A percentile compares a stretch with the other conserved stretches of the same genome.
These are phyloP conservation scores for Acridotheres tristis DNA, from an alignment of 2,797 vertebrate genomes.

Conservation along the genomic window DNA sequence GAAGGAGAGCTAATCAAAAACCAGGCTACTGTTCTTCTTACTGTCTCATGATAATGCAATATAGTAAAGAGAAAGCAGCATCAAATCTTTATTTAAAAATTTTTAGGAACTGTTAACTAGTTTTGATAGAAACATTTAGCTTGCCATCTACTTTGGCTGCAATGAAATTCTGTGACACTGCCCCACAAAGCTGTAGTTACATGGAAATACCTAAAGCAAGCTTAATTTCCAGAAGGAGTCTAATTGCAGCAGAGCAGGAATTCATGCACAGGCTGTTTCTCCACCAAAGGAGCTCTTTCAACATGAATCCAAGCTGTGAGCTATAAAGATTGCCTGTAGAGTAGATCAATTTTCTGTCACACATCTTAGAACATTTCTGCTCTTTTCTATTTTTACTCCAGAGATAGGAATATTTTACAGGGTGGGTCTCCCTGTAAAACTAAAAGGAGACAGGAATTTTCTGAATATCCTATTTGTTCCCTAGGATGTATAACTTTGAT, in stretches of 20 bases:
- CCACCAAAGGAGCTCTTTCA: background rate
- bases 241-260: background rate
- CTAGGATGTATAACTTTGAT: background rate
- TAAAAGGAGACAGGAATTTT: background rate
- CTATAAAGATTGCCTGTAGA: background rate
- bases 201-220: background rate
- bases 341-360: background rate
- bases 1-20: background rate
- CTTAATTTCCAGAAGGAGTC: background rate
- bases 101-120: rapidly evolving
- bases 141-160: background rate
- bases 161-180: background rate
- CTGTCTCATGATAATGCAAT: background rate
- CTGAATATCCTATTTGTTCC: background rate
- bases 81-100: background rate
- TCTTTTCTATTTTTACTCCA: background rate
- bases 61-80: background rate
- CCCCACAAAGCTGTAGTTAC: background rate
- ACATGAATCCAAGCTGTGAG: background rate
- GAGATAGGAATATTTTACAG: background rate
- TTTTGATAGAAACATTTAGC: background rate
- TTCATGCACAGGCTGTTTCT: background rate
- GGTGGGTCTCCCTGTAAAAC: background rate
- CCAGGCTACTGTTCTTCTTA: rapidly evolving
- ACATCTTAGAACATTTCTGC: background rate